Evolutionary conservation across 2,888 invertebrate genomes (phyloP).

Genomic region (Portevinia maculata): DNA sequence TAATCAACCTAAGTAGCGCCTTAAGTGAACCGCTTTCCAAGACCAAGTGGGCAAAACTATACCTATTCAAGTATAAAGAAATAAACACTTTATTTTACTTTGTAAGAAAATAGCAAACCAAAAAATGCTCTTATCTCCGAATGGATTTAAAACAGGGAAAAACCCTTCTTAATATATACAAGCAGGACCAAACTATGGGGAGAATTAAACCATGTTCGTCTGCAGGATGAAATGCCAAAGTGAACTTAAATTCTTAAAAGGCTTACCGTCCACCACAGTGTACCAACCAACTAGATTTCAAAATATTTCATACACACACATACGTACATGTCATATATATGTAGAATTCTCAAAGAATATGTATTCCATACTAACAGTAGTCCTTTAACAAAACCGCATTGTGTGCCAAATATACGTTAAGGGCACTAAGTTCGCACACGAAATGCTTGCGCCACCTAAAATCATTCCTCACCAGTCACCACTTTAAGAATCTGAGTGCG

Average conservation of each 20-base stretch:
- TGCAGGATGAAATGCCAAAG: conserved; percentile 9
- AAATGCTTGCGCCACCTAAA: conserved; percentile 17
- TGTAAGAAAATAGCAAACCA: background rate
- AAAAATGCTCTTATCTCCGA: conserved; percentile 10
- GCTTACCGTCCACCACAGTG: conserved; percentile 28
- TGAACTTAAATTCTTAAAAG: conserved; percentile 29
- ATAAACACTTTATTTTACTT: background rate
- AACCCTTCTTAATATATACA: background rate
- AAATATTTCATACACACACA: background rate
- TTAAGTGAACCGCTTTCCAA: conserved; percentile 5
- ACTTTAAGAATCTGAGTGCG: background rate
- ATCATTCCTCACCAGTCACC: background rate
- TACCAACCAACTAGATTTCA: background rate
- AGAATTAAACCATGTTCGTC: conserved; percentile 19
- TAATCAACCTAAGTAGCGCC: conserved; percentile 43
- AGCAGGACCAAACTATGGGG: background rate
- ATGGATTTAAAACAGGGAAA: conserved; percentile 19
- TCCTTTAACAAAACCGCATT: conserved; percentile 44
- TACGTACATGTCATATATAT: background rate
- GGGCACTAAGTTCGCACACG: conserved; percentile 34
- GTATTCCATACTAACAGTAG: conserved; percentile 28
- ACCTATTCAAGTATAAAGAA: background rate
- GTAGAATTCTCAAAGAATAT: conserved; percentile 12
- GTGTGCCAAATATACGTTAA: conserved; percentile 58
- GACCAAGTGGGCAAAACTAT: background rate